Evolutionary conservation across 92 coral and sea anemone species (phyloP).

Genomic region (Parazoanthus swiftii): DNA sequence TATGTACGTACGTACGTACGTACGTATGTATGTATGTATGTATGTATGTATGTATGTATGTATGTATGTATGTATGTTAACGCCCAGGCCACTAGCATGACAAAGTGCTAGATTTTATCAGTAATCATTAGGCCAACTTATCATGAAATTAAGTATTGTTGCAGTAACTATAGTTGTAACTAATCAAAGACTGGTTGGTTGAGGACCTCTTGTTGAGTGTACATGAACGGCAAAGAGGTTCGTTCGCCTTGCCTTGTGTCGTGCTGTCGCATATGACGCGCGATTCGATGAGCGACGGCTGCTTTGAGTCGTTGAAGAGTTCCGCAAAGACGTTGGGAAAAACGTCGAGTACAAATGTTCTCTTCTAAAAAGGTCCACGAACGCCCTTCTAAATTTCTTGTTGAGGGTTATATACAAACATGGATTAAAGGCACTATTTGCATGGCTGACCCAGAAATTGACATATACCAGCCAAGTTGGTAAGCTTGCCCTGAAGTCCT

Average conservation of each 20-base stretch:
- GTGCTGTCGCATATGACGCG: not conserved
- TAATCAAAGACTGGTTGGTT: not conserved
- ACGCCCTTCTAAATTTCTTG: conserved; percentile 20
- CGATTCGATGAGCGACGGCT: conserved; percentile 1
- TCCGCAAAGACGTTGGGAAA: not conserved
- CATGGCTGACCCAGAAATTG: conserved; percentile 20
- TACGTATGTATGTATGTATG: too few species aligned
- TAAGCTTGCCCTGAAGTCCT: not conserved
- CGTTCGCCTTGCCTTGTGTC: not conserved
- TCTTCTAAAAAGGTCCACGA: conserved; percentile 7
- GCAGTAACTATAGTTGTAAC: not conserved
- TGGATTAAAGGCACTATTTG: conserved; percentile 27
- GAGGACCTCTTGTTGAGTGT: not conserved
- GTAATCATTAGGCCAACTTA: too few species aligned
- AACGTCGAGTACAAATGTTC: not conserved
- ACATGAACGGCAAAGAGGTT: not conserved
- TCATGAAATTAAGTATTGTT: too few species aligned
- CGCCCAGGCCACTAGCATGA: too few species aligned
- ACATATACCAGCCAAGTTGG: conserved; percentile 1
- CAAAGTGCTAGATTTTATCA: too few species aligned
- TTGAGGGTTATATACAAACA: conserved; percentile 25
- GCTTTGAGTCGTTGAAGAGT: not conserved
- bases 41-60: too few species aligned
- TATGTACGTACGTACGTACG: too few species aligned
- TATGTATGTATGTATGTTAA: too few species aligned